Base-by-base conservation (phyloP, 1,140 invertebrate species). In the Ditylenchus dipsaci region DNA sequence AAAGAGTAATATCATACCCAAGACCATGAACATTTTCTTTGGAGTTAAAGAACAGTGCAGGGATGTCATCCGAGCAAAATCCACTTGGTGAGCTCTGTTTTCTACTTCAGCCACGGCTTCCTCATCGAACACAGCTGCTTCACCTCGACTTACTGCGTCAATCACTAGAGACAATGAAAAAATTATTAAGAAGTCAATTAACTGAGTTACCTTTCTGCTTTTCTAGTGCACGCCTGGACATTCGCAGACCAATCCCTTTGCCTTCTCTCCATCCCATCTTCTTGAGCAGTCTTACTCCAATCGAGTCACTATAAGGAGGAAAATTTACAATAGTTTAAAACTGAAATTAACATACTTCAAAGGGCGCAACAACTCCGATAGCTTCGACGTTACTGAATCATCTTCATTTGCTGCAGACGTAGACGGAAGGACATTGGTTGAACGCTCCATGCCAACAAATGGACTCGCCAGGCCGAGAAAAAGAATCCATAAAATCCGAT, bases 241-340 rank as follows among this genome's bases (percentile, higher is more conserved):
- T 62, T 61, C 81, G 75, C 11, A 90, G 89, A 0, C 92, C 93
- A n/a, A 94, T 86, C 1, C 92, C 93, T 84, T 94, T 91, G 0
- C 92, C 92, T 33, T 90, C 89, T 80, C 94, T 94, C 86, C 82
- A 87, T 33, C 90, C 91, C 89, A 93, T 93, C 75, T 88, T 89
- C 68, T 89, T 89, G 0, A 96, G 84, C 76, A 98, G 87, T 66
- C 87, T 87, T 56, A 94, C 88, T 13, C 94, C 94, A 59, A 95
- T 88, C 0, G 93, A 93, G 77, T 93, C 89, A 60, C 89, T 90
- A 72, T 42, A 61, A 61, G 19, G 3, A 61, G 3, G 8, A 3
- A 61, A 30, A 13, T 61, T 61, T 17, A 1, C 19, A 45, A 26
- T 47, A 33, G 15, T 30, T 42, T 27, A 3, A 69, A 9, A 23